Conservation (phyloP, 2,888 invertebrate genomes). For the Sinopyrophorus schimmeli region DNA sequence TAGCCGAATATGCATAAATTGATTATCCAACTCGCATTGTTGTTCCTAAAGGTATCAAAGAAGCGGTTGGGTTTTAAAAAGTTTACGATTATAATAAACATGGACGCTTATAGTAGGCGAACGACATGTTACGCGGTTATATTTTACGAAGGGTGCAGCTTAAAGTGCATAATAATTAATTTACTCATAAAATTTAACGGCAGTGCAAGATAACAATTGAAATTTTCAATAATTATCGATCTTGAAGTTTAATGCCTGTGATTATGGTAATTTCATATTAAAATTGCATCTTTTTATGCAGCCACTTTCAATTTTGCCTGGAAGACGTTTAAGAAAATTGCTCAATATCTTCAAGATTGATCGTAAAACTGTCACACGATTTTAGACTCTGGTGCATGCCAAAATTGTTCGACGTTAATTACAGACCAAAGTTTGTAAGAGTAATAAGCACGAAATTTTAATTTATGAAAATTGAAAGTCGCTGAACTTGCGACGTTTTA, state of each 20-base stretch:
- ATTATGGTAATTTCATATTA: slow-evolving; percentile 26
- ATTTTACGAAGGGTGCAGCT: slow-evolving; percentile 12
- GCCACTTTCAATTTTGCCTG: slow-evolving; percentile 21
- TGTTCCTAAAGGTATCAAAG: background rate
- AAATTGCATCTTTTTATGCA: slow-evolving; percentile 27
- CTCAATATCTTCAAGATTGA: slow-evolving; percentile 24
- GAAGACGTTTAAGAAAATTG: slow-evolving; percentile 23
- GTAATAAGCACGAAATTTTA: no score
- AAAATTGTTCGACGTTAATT: slow-evolving; percentile 10
- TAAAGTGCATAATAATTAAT: slow-evolving; percentile 18
- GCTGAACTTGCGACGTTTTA: no score
- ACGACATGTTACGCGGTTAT: slow-evolving; percentile 6
- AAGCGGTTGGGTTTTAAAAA: background rate
- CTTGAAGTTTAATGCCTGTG: slow-evolving; percentile 11
- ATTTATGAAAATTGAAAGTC: no score
- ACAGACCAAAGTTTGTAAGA: slow-evolving; percentile 8
- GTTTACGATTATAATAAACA: slow-evolving; percentile 12
- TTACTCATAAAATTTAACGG: slow-evolving; percentile 22
- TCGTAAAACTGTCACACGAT: slow-evolving; percentile 31
- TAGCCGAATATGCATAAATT: no score
- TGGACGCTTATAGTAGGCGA: slow-evolving; percentile 3
- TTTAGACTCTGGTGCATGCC: slow-evolving; percentile 19
- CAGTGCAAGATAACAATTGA: slow-evolving; percentile 18
- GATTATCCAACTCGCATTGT: no score
- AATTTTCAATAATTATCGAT: slow-evolving; percentile 20